Base-by-base conservation (phyloP, 2,888 invertebrate genomes). In the Proisotoma minuta region DNA sequence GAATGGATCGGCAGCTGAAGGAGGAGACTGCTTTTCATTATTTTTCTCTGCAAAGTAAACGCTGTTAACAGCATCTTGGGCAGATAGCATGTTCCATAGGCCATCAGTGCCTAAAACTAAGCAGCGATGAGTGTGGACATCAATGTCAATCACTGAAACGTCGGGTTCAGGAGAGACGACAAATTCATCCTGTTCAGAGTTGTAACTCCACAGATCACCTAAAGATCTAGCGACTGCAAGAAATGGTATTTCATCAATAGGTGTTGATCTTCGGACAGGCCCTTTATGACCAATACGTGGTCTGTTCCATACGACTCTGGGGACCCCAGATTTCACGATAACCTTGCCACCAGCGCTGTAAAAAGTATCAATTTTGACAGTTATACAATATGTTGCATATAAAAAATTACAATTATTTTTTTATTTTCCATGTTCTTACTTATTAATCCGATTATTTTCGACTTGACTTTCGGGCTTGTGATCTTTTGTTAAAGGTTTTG, bases 161-260 rank as follows among this genome's bases (percentile, higher is more conserved):
- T 99, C 98, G 0, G 98, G 98, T 78, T 93, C 93, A 0, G 98
- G 98, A 28, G 95, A 95, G n/a, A 99, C 97, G 20, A 96, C 89
- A 79, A 94, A 99, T 78, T 90, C 88, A 78, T 94, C 87, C 73
- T 87, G 85, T 62, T 86, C 86, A 1, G 89, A 88, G 80, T 97
- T 96, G 78, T 94, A 97, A 75, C 96, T 96, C 98, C 98, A 99
- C 18, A 99, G 82, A 78, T 98, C 98, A 52, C 97, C 85, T 51
- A 98, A 80, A 39, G 96, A 93, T 74, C 98, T 83, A 1, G 98
- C 97, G 15, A 99, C 96, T 1, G 98, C 97, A 70, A 99, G 80
- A 77, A 96, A 96, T 0, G 96, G 95, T 75, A 96, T 93, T 78
- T 91, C 91, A 78, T 95, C 94, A 75, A 91, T 91, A 1, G 87